These are phyloP conservation scores for Tridacna gigas DNA, from an alignment of 2,888 invertebrate genomes.

Conservation along the genomic window DNA sequence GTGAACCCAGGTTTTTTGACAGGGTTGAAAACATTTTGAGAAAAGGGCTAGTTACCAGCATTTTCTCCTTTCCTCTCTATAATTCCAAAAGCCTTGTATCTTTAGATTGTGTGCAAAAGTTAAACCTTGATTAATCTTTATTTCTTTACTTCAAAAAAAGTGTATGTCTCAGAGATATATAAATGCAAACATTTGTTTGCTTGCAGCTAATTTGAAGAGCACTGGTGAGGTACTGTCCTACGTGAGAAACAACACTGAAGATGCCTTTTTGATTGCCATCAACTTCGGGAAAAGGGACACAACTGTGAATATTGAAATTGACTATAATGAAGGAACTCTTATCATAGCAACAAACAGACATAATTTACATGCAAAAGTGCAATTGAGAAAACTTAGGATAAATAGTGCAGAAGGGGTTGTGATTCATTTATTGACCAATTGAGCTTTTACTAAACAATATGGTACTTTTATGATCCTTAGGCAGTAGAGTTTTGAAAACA, in stretches of 20 bases:
- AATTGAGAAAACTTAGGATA: neutral
- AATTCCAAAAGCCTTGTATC: no score
- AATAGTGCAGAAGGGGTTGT: slow-evolving; percentile 6
- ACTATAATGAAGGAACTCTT: neutral
- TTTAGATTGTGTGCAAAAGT: no score
- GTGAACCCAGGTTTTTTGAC: no score
- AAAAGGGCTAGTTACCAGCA: no score
- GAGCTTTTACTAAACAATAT: no score
- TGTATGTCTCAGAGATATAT: no score
- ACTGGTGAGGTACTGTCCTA: slow-evolving; percentile 70
- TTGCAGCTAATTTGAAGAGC: neutral
- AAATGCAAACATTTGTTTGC: no score
- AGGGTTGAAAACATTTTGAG: no score
- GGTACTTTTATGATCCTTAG: no score
- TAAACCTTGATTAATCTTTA: no score
- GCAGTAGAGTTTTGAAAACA: neutral
- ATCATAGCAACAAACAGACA: neutral
- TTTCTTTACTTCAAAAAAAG: no score
- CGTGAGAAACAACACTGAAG: slow-evolving; percentile 59
- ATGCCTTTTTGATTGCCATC: slow-evolving; percentile 72
- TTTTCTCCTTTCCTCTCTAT: no score
- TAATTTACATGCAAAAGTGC: neutral
- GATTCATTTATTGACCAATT: neutral
- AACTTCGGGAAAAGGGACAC: slow-evolving; percentile 68
- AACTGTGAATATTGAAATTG: neutral